Evolutionary conservation across 2,888 invertebrate species (phyloP), one percentile per base, ranked within the genome.

Genomic region (Amiota minor): DNA sequence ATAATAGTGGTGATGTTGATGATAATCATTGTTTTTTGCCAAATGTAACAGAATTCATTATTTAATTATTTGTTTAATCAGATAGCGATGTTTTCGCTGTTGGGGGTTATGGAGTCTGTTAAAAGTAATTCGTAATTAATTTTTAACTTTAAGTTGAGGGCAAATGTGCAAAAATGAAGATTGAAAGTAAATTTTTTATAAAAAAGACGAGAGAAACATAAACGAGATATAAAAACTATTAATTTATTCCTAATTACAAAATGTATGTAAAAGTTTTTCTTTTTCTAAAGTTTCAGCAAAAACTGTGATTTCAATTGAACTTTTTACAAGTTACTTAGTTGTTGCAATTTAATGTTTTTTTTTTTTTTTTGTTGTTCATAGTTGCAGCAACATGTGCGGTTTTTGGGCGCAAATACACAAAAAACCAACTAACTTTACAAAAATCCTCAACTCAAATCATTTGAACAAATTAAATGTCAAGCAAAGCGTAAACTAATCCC

Each of bases 391-490:
- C 61, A 61, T 61, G 45, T 62, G 62, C 62, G 62, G 62, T 62
- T 62, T 62, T 11, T 59, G 59, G n/a, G 6, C n/a, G n/a, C 62
- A 62, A 62, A 62, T 45, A 35, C 35, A 35, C 35, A 35, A 35
- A 35, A 35, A 35, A 35, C 35, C 6, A 35, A 35, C 35, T 35
- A 35, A 35, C 35, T 35, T 35, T 35, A 35, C 35, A 35, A 35
- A 35, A 35, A 35, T 35, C 35, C 35, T 23, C 53, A 68, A 53
- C 67, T 68, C 75, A 76, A 72, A 76, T 76, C 77, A 78, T 75
- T 78, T 75, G 70, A 71, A 70, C 76, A 80, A 80, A 84, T 82
- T 84, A 84, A 82, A 84, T 75, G 78, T 72, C 78, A 73, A 70
- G 50, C 70, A 56, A 65, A 62, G 56, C 53, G 61, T 47, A 49